Percentiles rank a stretch among this genome's conserved stretches.
Evolutionary conservation across 2,888 invertebrate species (phyloP).

Genomic region (Stenolophus ochropezus): DNA sequence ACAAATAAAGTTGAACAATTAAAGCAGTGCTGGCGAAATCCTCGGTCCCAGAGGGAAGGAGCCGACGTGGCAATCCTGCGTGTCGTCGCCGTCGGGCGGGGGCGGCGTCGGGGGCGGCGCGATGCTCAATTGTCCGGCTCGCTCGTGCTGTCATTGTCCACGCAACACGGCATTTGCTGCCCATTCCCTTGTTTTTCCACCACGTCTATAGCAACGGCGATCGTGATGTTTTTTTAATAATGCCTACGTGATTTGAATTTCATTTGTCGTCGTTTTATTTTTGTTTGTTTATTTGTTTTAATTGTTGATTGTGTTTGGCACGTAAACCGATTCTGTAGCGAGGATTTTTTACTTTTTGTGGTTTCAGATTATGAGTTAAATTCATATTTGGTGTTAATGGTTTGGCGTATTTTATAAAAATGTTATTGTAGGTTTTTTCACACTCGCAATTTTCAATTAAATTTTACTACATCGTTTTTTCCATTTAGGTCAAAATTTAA

Average conservation of each 20-base stretch:
- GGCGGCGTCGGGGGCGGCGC: constrained; percentile 76
- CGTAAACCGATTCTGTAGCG: constrained; percentile 27
- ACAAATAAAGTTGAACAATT: constrained; percentile 17
- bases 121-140: constrained; percentile 75
- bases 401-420: constrained; percentile 36
- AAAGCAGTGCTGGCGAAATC: neutral
- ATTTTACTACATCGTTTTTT: constrained; percentile 39
- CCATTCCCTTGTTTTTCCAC: constrained; percentile 43
- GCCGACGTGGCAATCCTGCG: constrained; percentile 28
- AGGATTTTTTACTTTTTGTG: constrained; percentile 41
- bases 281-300: constrained; percentile 45
- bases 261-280: constrained; percentile 42
- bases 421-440: constrained; percentile 35
- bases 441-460: constrained; percentile 42
- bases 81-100: constrained; percentile 68
- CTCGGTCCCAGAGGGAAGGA: constrained; percentile 3
- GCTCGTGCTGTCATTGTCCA: constrained; percentile 70
- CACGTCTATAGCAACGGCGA: constrained; percentile 33
- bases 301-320: constrained; percentile 48
- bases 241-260: constrained; percentile 50
- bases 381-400: constrained; percentile 44
- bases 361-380: constrained; percentile 42
- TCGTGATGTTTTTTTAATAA: constrained; percentile 56
- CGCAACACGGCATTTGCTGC: constrained; percentile 53
- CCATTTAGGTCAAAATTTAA: constrained; percentile 30